Percentiles rank a stretch among this genome's conserved stretches.
Conservation (phyloP, 2,888 invertebrate species). For the Campoplex capitator region DNA sequence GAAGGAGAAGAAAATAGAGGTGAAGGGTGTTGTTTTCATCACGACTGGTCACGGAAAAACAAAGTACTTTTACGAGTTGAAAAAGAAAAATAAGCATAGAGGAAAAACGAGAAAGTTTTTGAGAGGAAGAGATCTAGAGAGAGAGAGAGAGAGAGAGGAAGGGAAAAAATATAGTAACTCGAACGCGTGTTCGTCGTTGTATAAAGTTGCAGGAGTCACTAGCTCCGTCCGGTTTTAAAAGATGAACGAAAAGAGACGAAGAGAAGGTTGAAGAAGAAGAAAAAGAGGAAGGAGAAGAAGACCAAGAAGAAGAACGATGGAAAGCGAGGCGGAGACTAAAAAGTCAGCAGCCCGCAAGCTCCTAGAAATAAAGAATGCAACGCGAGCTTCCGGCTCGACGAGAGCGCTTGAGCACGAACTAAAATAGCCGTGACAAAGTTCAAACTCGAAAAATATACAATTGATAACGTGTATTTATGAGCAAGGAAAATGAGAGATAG, state of each 20-base stretch:
- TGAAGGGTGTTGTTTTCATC: constrained; percentile 65
- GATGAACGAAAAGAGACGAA: constrained; percentile 10
- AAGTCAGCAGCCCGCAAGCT: not conserved
- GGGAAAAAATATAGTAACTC: constrained; percentile 18
- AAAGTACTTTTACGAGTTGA: constrained; percentile 65
- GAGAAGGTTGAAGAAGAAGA: not conserved
- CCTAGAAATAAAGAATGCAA: constrained; percentile 64
- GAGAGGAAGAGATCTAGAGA: constrained; percentile 8
- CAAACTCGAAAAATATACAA: constrained; percentile 36
- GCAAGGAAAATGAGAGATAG: not conserved
- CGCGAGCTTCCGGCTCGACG: constrained; percentile 47
- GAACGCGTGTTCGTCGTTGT: constrained; percentile 33
- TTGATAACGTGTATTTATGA: constrained; percentile 36
- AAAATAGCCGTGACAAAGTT: constrained; percentile 62
- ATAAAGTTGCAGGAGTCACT: constrained; percentile 50
- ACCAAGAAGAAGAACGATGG: not conserved
- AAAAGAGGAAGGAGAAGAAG: constrained; percentile 33
- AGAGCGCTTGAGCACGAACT: constrained; percentile 47
- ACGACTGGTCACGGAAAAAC: constrained; percentile 64
- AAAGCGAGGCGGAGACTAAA: constrained; percentile 45
- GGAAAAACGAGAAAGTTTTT: constrained; percentile 50
- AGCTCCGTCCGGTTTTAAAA: constrained; percentile 68
- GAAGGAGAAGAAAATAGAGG: constrained; percentile 33
- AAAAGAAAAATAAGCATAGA: constrained; percentile 64
- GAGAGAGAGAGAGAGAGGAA: constrained; percentile 31